Evolutionary conservation across 1,140 invertebrate species (phyloP).

Genomic region (Dufourea novaeangliae): DNA sequence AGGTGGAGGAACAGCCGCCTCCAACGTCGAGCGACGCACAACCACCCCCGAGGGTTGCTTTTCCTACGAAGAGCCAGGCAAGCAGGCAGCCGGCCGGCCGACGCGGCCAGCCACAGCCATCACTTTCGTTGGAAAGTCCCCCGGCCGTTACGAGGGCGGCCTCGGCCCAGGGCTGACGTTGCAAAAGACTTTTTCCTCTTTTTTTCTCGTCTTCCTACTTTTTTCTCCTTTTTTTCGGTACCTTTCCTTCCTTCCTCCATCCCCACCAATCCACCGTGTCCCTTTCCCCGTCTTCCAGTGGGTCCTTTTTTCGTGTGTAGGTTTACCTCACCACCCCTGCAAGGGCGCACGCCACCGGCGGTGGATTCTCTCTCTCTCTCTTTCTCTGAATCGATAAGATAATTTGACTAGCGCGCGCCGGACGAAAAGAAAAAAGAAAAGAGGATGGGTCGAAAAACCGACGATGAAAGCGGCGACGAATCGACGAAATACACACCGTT

Average conservation of each 20-base stretch:
- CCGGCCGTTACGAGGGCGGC: constrained; percentile 49
- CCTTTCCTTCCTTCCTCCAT: neutral
- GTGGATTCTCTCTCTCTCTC: neutral
- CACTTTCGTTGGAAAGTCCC: constrained; percentile 76
- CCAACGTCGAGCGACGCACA: constrained; percentile 38
- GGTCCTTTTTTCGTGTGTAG: neutral
- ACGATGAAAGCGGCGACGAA: constrained; percentile 24
- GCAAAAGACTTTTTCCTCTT: constrained; percentile 68
- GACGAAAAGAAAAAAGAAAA: too few species aligned
- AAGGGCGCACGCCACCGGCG: neutral
- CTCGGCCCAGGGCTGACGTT: constrained; percentile 73
- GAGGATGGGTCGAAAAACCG: constrained; percentile 25
- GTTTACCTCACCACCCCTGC: neutral
- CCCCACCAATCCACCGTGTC: neutral
- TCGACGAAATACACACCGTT: constrained; percentile 60
- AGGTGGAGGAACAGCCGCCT: constrained; percentile 45
- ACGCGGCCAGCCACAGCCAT: constrained; percentile 72
- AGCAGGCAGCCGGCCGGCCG: constrained; percentile 60
- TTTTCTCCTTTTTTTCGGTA: neutral
- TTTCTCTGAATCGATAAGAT: constrained; percentile 57
- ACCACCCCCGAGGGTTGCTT: constrained; percentile 36
- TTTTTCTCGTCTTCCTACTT: neutral
- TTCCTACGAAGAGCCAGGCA: constrained; percentile 67
- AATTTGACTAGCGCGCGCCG: constrained; percentile 43
- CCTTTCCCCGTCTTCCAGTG: too few species aligned